phyloP scores from a whole-genome alignment of 2,113 vertebrate species.

The Neoarius graeffei region DNA sequence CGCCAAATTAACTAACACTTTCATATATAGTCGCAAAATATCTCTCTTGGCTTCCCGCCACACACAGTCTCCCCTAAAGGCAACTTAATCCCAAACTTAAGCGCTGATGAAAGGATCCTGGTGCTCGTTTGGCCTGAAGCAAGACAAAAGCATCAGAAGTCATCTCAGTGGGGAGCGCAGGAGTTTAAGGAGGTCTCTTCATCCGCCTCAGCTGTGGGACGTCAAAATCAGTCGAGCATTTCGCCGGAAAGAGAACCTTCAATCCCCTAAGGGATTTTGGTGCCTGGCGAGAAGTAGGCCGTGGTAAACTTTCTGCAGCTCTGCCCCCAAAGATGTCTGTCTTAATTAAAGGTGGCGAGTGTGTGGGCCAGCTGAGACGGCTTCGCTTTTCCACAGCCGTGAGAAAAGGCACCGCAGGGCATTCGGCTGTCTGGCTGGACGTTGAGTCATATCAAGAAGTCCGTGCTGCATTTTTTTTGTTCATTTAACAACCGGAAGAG shows the following conservation, averaged over 20 bases:
- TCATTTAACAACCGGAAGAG: neutral
- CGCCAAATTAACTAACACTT: neutral
- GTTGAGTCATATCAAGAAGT: conserved; percentile 16
- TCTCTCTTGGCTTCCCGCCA: neutral
- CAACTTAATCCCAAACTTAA: conserved; percentile 24
- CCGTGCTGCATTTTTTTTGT: neutral
- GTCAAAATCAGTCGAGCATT: conserved; percentile 47
- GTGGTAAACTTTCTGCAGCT: conserved; percentile 42
- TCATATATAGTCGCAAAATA: neutral
- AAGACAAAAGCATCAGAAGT: conserved; percentile 32
- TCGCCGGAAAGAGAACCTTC: conserved; percentile 32
- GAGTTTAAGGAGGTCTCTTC: conserved; percentile 45
- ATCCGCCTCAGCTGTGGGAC: conserved; percentile 33
- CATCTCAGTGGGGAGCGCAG: conserved; percentile 19
- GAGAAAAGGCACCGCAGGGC: neutral
- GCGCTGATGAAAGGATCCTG: conserved; percentile 18
- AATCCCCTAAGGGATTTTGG: conserved; percentile 15
- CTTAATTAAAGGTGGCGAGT: conserved; percentile 52
- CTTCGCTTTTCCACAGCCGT: conserved; percentile 15
- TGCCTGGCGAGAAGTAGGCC: conserved; percentile 45
- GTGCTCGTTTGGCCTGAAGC: neutral
- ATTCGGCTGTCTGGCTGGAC: conserved; percentile 7
- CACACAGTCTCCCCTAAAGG: neutral
- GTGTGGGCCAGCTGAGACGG: conserved; percentile 43
- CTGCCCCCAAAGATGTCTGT: conserved; percentile 44